Percentiles rank a stretch among this genome's conserved stretches.
Conservation (phyloP, 2,888 invertebrate species). For the Eristalinus sepulchralis region DNA sequence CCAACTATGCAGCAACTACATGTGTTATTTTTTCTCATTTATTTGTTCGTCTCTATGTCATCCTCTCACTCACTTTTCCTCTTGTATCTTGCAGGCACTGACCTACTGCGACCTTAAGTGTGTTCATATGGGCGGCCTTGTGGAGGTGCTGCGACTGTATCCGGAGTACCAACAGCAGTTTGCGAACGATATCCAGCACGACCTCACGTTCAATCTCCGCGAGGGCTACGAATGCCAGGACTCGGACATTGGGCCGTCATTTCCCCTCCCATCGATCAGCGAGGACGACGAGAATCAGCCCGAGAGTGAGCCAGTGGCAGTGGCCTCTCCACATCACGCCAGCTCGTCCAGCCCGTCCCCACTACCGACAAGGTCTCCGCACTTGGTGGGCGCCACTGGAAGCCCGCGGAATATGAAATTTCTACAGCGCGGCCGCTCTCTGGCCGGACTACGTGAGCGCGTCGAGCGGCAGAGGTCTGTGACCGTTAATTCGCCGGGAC, state of each 20-base stretch:
- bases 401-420: conserved; percentile 77
- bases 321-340: conserved; percentile 81
- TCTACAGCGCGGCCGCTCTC: conserved; percentile 81
- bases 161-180: conserved; percentile 98
- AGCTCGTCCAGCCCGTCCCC: conserved; percentile 75
- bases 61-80: not conserved
- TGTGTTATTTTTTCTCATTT: not conserved
- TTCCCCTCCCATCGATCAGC: conserved; percentile 94
- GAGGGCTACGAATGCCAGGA: conserved; percentile 95
- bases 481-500: conserved; percentile 82
- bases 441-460: conserved; percentile 84
- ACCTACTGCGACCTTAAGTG: conserved; percentile 98
- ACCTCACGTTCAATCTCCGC: conserved; percentile 95
- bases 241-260: conserved; percentile 79
- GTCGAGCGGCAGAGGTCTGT: conserved; percentile 87
- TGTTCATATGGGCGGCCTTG: conserved; percentile 93
- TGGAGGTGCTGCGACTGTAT: conserved; percentile 93
- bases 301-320: conserved; percentile 86
- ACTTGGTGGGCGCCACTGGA: conserved; percentile 76
- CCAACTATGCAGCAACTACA: not conserved
- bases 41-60: not conserved
- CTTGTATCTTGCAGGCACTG: conserved; percentile 84
- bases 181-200: conserved; percentile 96
- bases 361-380: conserved; percentile 75
- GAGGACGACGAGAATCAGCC: conserved; percentile 96